A percentile compares a stretch with the other conserved stretches of the same genome.
phyloP scores from a whole-genome alignment of 1,140 invertebrate species.

The Chionoecetes opilio region DNA sequence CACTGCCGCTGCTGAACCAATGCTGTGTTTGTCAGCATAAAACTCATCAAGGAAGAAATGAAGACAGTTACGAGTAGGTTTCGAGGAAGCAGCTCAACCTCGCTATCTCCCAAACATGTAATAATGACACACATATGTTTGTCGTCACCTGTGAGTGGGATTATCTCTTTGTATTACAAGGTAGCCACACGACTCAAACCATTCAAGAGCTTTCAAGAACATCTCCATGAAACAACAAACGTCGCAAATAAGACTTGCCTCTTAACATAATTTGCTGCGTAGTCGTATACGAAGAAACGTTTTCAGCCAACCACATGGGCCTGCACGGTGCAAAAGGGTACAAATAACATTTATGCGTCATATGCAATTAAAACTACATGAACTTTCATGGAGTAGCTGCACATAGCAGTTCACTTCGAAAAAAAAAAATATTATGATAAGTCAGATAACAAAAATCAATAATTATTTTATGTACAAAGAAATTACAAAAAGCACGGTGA shows the following conservation, averaged over 20 bases:
- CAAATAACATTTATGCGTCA: neutral
- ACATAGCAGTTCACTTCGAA: neutral
- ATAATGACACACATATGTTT: neutral
- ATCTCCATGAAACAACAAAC: neutral
- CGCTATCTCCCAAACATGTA: neutral
- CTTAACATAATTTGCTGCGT: neutral
- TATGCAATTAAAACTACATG: neutral
- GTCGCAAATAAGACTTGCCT: neutral
- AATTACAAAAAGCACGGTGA: too few relatives aligned
- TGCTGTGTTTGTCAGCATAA: neutral
- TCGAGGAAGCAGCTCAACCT: neutral
- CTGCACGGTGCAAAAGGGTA: neutral
- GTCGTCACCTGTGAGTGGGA: neutral
- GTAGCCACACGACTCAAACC: neutral
- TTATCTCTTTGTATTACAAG: neutral
- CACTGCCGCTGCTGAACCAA: neutral
- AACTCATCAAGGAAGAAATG: neutral
- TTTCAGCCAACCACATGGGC: neutral
- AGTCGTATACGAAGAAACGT: neutral
- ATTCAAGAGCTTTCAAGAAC: neutral
- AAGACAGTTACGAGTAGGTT: neutral
- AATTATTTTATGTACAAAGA: too few relatives aligned
- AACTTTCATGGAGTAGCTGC: neutral
- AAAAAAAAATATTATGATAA: neutral
- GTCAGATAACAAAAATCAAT: too few relatives aligned